A percentile compares a stretch with the other conserved stretches of the same genome.
Evolutionary conservation across 2,113 vertebrate genomes (phyloP).

Genomic region (Anhinga anhinga): DNA sequence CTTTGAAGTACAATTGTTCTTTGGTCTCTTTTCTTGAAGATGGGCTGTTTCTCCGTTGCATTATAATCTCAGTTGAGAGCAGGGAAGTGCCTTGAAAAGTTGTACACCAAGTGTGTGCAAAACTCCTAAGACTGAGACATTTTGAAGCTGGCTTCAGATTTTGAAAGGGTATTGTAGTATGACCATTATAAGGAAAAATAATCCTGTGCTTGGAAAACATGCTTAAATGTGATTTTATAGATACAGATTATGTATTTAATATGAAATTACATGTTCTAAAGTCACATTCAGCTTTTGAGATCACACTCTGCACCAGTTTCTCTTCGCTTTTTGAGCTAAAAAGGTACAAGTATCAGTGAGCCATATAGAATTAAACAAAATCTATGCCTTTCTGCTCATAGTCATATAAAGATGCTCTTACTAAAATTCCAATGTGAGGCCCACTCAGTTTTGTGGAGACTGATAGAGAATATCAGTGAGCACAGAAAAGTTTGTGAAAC

Average conservation of each 20-base stretch:
- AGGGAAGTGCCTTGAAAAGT: not conserved
- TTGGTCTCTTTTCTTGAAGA: not conserved
- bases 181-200: not conserved
- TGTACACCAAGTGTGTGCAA: not conserved
- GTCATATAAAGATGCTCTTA: not conserved
- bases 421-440: rapidly evolving
- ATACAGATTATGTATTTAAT: not conserved
- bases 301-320: not conserved
- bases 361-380: not conserved
- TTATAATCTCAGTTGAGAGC: not conserved
- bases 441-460: not conserved
- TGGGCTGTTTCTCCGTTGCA: not conserved
- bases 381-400: not conserved
- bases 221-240: not conserved
- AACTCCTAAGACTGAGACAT: not conserved
- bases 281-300: not conserved
- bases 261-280: not conserved
- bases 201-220: not conserved
- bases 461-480: not conserved
- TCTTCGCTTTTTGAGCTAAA: not conserved
- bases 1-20: not conserved
- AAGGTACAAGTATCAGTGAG: not conserved
- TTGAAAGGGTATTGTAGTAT: not conserved
- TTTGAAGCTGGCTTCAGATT: not conserved
- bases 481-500: not conserved